Evolutionary conservation across 2,888 invertebrate genomes (phyloP), one percentile per base, ranked within the genome.

Genomic region (Sesia bembeciformis): DNA sequence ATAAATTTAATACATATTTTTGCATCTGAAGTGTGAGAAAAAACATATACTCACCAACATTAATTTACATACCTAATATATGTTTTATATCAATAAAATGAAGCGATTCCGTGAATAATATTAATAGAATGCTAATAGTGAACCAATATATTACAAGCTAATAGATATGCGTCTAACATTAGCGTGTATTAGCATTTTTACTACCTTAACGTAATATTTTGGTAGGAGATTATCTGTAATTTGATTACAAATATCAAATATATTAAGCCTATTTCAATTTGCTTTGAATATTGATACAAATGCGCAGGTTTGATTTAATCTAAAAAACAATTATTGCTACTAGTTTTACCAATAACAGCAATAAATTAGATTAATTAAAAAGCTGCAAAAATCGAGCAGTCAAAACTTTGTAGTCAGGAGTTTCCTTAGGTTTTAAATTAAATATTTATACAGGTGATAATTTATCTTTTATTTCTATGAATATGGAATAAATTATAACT

Each of bases 151-250:
- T 55, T 53, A 54, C 50, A 56, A 58, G 62, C 62, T 54, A 53
- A 53, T 52, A 46, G 55, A 57, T 55, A 60, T 54, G 59, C 57
- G 65, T 68, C 66, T 67, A 71, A 68, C 73, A 77, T 77, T 72
- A 68, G 70, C 70, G 71, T 73, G 68, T 70, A 79, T 80, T 81
- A 59, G 64, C 78, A 81, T 81, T 69, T 80, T 76, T 76, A 81
- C 77, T 70, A 68, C 67, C 61, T 65, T 67, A 70, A 68, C 68
- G 68, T 68, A 72, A 46, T 46, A 46, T 46, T 46, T 46, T 46
- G 46, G 46, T 46, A 46, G 46, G 7, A 8, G n/a, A 46, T 46
- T 46, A 46, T 46, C 8, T 46, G 46, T 46, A 46, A 46, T 46
- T 46, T 46, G 46, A 46, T 46, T 46, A 46, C 46, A 8, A 8